Evolutionary conservation across 2,888 invertebrate genomes (phyloP), one percentile per base, ranked within the genome.

Genomic region (Xestoiulus laeticollis): DNA sequence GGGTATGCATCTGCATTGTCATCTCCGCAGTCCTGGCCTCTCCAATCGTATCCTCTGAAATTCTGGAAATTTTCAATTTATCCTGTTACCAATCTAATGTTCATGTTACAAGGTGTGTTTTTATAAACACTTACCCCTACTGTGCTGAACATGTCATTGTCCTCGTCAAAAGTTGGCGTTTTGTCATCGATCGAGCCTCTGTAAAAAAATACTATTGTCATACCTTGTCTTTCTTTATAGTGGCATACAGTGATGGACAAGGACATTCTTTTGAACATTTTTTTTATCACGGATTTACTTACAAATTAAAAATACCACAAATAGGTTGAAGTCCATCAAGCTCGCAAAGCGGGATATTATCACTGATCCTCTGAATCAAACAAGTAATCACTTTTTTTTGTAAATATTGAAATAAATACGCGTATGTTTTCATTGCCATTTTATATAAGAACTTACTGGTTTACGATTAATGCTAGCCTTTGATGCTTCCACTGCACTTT

Each of bases 21-120:
- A 84, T 85, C 44, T 90, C 89, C 48, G 90, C 16, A 86, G 91
- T 48, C 14, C 53, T 89, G 33, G 90, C 91, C 59, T 16, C 85
- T 14, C 88, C 88, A 88, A 86, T 86, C 86, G 30, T 44, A 88
- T 30, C 88, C 88, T 59, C 86, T 59, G 16, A 86, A 19, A 43
- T n/a, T 88, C 88, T 88, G 12, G 22, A 30, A 87, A n/a, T 30
- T 6, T 82, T 82, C n/a, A 14, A 30, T 82, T 1, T 82, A n/a
- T 82, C n/a, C 30, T n/a, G 82, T 82, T 82, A 85, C 1, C 6
- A 8, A 48, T 48, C 48, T 48, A 48, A 48, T 38, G 33, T 38
- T 38, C 6, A 38, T 5, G n/a, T n/a, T 38, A 38, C 33, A 38
- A 5, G 33, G 2, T 2, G 33, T 38, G 2, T 38, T 38, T 38